Evolutionary conservation across 2,888 invertebrate genomes (phyloP).

Genomic region (Leptinotarsa peninsularis): DNA sequence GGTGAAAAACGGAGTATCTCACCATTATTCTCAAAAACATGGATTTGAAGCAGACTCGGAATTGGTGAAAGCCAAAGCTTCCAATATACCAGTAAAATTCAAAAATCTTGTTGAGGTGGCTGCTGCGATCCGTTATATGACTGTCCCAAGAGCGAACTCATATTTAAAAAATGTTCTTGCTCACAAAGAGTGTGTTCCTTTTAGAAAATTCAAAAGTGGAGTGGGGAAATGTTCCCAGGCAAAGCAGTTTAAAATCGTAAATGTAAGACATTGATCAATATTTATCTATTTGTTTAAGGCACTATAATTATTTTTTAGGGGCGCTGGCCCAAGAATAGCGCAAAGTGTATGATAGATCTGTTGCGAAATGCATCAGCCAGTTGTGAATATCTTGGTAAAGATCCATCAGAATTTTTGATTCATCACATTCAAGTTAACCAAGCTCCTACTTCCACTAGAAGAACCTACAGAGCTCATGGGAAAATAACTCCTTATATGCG

Average conservation of each 20-base stretch:
- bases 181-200: constrained; percentile 85
- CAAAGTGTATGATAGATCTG: constrained; percentile 81
- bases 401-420: constrained; percentile 80
- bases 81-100: constrained; percentile 82
- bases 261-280: constrained; percentile 65
- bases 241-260: constrained; percentile 77
- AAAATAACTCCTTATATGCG: constrained; percentile 88
- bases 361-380: constrained; percentile 86
- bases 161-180: constrained; percentile 82
- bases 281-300: neutral
- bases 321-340: constrained; percentile 87
- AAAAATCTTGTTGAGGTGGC: constrained; percentile 88
- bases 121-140: constrained; percentile 80
- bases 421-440: constrained; percentile 86
- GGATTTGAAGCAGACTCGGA: constrained; percentile 59
- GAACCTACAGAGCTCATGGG: constrained; percentile 88
- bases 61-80: constrained; percentile 76
- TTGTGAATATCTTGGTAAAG: constrained; percentile 82
- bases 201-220: constrained; percentile 80
- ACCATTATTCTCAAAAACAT: constrained; percentile 67
- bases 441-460: constrained; percentile 81
- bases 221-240: constrained; percentile 84
- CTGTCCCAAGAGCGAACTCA: constrained; percentile 76
- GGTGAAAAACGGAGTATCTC: constrained; percentile 22
- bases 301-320: constrained; percentile 61